A percentile compares a stretch with the other conserved stretches of the same genome.
Conservation (phyloP, 1,140 invertebrate genomes). For the Drosophila bocqueti region DNA sequence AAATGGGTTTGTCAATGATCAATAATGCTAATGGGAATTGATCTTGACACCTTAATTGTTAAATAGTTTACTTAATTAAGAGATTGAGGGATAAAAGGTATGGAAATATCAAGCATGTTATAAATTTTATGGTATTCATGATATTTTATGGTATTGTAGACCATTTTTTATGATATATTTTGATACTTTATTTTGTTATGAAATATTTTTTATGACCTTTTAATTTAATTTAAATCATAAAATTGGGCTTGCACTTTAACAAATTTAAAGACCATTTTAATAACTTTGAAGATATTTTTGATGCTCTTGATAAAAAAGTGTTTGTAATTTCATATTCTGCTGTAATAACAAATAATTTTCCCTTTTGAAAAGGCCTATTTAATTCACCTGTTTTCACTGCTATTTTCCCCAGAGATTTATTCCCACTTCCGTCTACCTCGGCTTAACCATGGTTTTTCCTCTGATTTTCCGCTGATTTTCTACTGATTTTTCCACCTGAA, state of each 20-base stretch:
- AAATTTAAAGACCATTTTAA: background rate
- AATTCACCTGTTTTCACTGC: constrained; percentile 10
- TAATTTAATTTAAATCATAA: background rate
- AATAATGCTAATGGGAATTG: background rate
- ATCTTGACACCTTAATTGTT: constrained; percentile 7
- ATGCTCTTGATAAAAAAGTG: background rate
- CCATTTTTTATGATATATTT: background rate
- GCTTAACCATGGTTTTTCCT: background rate
- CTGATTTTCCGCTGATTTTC: constrained; percentile 10
- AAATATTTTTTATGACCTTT: background rate
- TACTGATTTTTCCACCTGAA: constrained; percentile 8
- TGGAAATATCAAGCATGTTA: no score
- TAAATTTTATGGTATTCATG: background rate
- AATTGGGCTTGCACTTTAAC: background rate
- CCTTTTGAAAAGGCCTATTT: background rate
- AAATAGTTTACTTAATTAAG: constrained; percentile 5
- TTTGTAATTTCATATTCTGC: background rate
- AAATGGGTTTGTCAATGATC: background rate
- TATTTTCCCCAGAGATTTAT: constrained; percentile 11
- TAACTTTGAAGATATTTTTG: background rate
- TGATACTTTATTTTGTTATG: background rate
- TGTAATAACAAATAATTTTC: background rate
- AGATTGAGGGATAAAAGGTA: background rate
- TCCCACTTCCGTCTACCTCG: constrained; percentile 7
- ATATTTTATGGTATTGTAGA: no score